Conservation (phyloP, 2,888 invertebrate species). For the Cantharis nigra region DNA sequence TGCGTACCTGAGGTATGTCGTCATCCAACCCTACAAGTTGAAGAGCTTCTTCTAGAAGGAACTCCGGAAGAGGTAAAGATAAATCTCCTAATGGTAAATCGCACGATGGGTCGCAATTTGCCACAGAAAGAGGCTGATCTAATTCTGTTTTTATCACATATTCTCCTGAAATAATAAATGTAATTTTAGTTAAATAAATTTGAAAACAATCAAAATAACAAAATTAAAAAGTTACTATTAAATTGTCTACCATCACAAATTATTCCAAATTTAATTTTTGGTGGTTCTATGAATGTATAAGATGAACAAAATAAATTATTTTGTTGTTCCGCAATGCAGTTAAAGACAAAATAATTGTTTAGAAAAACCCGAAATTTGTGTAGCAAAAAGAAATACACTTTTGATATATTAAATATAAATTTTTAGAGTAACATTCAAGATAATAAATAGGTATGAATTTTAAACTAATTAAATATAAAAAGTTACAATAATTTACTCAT, state of each 20-base stretch:
- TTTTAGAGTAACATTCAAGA: not conserved
- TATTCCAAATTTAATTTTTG: too few relatives aligned
- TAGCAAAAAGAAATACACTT: not conserved
- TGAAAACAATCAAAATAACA: not conserved
- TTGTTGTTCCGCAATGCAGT: not conserved
- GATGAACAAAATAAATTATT: not conserved
- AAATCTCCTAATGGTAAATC: constrained; percentile 63
- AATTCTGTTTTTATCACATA: constrained; percentile 61
- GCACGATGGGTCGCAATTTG: constrained; percentile 56
- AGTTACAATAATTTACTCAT: not conserved
- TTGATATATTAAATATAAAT: not conserved
- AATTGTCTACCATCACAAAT: too few relatives aligned
- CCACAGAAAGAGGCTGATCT: constrained; percentile 45
- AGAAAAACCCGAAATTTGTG: not conserved
- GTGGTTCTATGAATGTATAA: not conserved
- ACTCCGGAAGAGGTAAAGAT: constrained; percentile 61
- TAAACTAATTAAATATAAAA: not conserved
- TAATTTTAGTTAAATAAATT: not conserved
- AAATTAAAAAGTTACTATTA: too few relatives aligned
- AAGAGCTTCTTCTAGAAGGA: constrained; percentile 74
- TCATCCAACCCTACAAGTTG: constrained; percentile 76
- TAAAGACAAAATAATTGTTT: not conserved
- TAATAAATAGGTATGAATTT: not conserved
- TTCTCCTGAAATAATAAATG: constrained; percentile 58
- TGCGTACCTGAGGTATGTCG: constrained; percentile 56